A percentile compares a stretch with the other conserved stretches of the same genome.
phyloP scores from a whole-genome alignment of 2,113 vertebrate genomes.

The Anarrhichthys ocellatus region DNA sequence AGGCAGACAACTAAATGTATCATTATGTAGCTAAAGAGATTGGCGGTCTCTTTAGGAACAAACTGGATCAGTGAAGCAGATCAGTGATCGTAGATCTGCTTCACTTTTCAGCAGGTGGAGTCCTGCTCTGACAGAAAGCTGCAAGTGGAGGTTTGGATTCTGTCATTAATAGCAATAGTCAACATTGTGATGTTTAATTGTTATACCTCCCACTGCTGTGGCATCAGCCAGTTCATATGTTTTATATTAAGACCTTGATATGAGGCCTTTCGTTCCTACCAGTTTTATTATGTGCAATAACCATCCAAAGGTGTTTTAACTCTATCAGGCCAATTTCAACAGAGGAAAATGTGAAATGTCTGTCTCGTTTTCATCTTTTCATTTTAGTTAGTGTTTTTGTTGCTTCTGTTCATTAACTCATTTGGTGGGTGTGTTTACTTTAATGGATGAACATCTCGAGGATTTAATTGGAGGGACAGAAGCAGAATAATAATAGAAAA shows the following conservation, averaged over 20 bases:
- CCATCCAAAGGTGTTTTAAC: slow-evolving; percentile 56
- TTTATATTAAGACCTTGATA: slow-evolving; percentile 35
- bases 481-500: slow-evolving; percentile 13
- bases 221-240: slow-evolving; percentile 42
- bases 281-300: slow-evolving; percentile 67
- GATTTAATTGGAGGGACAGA: slow-evolving; percentile 5
- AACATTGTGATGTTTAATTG: slow-evolving; percentile 65
- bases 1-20: slow-evolving; percentile 35
- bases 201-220: slow-evolving; percentile 64
- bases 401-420: slow-evolving; percentile 16
- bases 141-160: slow-evolving; percentile 34
- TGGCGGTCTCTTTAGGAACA: slow-evolving; percentile 12
- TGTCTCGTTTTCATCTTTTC: neutral
- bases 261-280: slow-evolving; percentile 23
- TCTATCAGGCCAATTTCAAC: slow-evolving; percentile 35
- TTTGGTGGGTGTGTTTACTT: neutral
- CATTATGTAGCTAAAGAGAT: slow-evolving; percentile 49
- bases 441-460: neutral
- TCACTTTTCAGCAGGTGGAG: neutral
- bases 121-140: neutral
- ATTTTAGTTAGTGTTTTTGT: slow-evolving; percentile 16
- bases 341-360: slow-evolving; percentile 48
- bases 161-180: slow-evolving; percentile 81
- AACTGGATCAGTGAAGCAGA: slow-evolving; percentile 32
- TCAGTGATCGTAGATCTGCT: slow-evolving; percentile 28